A percentile compares a stretch with the other conserved stretches of the same genome.
These are phyloP conservation scores for Clusia tigrina DNA, from an alignment of 2,888 invertebrate genomes.

Conservation along the genomic window DNA sequence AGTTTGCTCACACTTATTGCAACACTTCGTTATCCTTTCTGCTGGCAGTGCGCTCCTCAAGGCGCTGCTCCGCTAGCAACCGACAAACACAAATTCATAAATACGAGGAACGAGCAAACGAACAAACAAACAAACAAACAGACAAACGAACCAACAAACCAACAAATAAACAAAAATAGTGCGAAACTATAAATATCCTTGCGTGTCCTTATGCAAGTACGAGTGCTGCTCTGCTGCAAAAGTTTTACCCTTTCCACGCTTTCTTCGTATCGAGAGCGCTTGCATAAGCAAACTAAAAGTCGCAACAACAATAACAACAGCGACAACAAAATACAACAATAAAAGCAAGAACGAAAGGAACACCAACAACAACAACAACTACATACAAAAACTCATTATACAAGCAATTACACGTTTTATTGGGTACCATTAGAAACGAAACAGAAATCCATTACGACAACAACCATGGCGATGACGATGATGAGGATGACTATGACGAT, in stretches of 20 bases:
- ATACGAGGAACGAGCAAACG: background rate
- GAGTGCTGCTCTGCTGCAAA: slow-evolving; percentile 6
- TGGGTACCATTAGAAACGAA: slow-evolving; percentile 32
- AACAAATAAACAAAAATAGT: slow-evolving; percentile 23
- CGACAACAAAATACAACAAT: slow-evolving; percentile 12
- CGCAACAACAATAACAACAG: slow-evolving; percentile 17
- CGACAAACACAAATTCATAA: background rate
- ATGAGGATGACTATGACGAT: background rate
- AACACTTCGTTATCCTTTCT: slow-evolving; percentile 7
- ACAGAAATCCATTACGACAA: slow-evolving; percentile 9
- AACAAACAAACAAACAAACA: slow-evolving; percentile 10
- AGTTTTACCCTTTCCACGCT: background rate
- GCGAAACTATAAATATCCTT: slow-evolving; percentile 29
- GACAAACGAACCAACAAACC: slow-evolving; percentile 22
- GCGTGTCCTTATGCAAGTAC: slow-evolving; percentile 25
- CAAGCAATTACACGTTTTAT: slow-evolving; percentile 42
- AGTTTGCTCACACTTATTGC: slow-evolving; percentile 19
- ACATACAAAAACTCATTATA: slow-evolving; percentile 37
- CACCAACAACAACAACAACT: slow-evolving; percentile 23
- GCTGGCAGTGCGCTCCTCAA: no score
- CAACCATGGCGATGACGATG: background rate
- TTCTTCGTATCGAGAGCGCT: background rate
- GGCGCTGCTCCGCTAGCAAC: no score
- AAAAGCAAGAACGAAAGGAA: slow-evolving; percentile 15
- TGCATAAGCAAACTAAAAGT: slow-evolving; percentile 9